Evolutionary conservation across 2,113 vertebrate genomes (phyloP).

Genomic region (Eolophus roseicapilla): DNA sequence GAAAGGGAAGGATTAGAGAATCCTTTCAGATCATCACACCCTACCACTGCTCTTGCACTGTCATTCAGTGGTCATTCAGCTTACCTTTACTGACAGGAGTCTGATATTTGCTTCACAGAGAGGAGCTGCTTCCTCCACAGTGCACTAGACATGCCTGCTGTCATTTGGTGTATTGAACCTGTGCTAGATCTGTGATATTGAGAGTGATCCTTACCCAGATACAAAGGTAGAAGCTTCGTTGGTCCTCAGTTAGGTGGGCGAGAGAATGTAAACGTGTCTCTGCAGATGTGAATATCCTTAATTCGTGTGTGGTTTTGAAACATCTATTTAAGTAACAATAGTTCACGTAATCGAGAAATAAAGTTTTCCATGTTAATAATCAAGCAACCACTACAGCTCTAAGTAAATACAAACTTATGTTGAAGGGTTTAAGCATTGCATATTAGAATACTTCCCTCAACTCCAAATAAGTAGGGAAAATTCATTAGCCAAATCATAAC

Average conservation of each 20-base stretch:
- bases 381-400: background rate
- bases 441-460: background rate
- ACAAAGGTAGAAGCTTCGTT: background rate
- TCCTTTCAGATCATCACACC: background rate
- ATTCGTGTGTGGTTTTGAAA: background rate
- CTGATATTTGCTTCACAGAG: background rate
- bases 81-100: background rate
- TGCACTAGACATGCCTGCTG: background rate
- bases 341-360: background rate
- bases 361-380: background rate
- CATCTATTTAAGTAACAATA: background rate
- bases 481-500: slow-evolving; percentile 24
- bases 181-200: background rate
- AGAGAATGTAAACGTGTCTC: background rate
- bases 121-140: background rate
- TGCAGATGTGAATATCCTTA: background rate
- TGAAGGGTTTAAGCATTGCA: background rate
- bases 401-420: background rate
- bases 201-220: background rate
- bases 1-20: background rate
- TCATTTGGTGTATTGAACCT: background rate
- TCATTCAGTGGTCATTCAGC: background rate
- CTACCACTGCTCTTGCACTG: background rate
- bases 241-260: background rate
- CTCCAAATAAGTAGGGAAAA: background rate